These are phyloP conservation scores for Phrynocephalus forsythii DNA, from an alignment of 2,797 vertebrate genomes.

Conservation along the genomic window DNA sequence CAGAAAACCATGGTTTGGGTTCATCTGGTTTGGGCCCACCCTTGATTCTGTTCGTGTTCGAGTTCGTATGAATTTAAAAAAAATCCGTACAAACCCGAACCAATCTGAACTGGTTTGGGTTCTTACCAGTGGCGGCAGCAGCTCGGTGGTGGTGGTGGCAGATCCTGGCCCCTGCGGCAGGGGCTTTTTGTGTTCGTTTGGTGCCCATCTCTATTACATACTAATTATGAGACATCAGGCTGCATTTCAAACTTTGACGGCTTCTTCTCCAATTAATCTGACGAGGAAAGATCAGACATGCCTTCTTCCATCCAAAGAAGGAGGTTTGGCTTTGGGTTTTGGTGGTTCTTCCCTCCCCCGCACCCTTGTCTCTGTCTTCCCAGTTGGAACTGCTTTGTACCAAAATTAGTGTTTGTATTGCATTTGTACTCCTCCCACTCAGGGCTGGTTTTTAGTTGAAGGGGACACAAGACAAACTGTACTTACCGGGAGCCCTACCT, in stretches of 20 bases:
- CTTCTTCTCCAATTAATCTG: constrained; percentile 54
- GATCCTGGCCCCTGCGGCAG: too few relatives aligned
- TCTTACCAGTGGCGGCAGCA: too few relatives aligned
- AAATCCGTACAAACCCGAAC: too few relatives aligned
- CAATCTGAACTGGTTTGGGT: too few relatives aligned
- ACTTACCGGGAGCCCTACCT: too few relatives aligned
- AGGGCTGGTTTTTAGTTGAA: background rate
- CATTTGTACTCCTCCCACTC: background rate
- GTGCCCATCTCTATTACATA: constrained; percentile 16
- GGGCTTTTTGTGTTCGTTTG: too few relatives aligned
- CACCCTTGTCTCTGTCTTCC: background rate
- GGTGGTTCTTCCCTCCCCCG: too few relatives aligned
- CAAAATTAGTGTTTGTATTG: background rate
- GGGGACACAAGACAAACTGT: background rate
- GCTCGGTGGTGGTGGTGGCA: too few relatives aligned
- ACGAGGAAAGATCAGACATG: constrained; percentile 33
- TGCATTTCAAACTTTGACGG: constrained; percentile 54
- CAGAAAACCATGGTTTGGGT: too few relatives aligned
- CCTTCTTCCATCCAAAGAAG: constrained; percentile 58
- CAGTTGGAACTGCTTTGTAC: constrained; percentile 10
- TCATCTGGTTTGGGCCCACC: too few relatives aligned
- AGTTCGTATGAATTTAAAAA: too few relatives aligned
- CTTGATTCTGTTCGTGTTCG: too few relatives aligned
- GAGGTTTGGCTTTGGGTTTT: constrained; percentile 8
- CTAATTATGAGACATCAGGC: constrained; percentile 41